Percentiles rank a stretch among this genome's conserved stretches.
Conservation (phyloP, 37 sponge, comb jelly and placozoan genomes). For the Axinella damicornis region DNA sequence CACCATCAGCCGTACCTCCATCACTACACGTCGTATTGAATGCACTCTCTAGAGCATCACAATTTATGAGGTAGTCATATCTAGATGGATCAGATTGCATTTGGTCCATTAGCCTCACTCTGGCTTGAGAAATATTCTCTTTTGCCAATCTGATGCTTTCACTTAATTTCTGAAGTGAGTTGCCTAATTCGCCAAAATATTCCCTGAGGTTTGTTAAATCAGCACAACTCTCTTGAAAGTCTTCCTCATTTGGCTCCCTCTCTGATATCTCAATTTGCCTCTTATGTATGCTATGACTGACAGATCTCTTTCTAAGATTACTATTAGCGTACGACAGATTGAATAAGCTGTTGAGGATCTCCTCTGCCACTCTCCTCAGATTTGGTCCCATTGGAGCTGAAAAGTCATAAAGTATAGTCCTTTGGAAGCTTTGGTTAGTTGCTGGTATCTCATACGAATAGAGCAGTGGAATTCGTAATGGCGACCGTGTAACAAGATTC, state of each 20-base stretch:
- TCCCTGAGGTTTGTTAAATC: neutral
- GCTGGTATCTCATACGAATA: neutral
- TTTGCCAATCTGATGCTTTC: neutral
- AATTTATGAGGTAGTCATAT: neutral
- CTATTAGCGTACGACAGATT: neutral
- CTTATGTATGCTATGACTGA: neutral
- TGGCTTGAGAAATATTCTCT: neutral
- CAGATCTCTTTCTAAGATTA: neutral
- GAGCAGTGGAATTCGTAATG: neutral
- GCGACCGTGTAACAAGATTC: neutral
- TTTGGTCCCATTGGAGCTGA: neutral
- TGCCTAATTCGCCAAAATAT: neutral
- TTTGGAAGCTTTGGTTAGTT: neutral
- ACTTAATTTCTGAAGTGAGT: neutral
- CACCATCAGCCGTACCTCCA: too few species aligned
- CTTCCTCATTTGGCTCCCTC: neutral
- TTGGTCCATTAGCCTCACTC: neutral
- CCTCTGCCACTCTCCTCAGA: neutral
- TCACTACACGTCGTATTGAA: neutral
- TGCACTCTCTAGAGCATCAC: neutral
- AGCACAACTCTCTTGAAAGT: conserved; percentile 22
- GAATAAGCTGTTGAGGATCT: neutral
- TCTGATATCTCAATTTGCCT: conserved; percentile 1
- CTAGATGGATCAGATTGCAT: neutral
- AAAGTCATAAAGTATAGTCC: neutral